A percentile compares a stretch with the other conserved stretches of the same genome.
Evolutionary conservation across 2,113 vertebrate genomes (phyloP).

Genomic region (Takifugu flavidus): DNA sequence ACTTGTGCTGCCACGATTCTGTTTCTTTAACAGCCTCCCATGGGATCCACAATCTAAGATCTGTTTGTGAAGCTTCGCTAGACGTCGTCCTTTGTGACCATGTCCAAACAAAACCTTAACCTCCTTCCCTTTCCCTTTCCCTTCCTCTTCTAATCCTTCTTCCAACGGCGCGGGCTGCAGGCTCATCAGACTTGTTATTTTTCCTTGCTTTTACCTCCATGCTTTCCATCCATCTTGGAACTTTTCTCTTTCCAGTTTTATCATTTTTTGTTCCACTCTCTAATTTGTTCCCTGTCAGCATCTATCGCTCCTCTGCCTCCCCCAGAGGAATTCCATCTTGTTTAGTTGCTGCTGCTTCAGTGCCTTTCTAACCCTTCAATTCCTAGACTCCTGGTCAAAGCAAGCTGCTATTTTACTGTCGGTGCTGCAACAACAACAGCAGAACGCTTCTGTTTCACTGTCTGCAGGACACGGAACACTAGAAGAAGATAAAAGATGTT

Average conservation of each 20-base stretch:
- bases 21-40: slow-evolving; percentile 26
- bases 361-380: slow-evolving; percentile 18
- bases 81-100: slow-evolving; percentile 10
- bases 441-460: too few species aligned
- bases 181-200: not conserved
- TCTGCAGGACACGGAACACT: too few species aligned
- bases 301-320: slow-evolving; percentile 4
- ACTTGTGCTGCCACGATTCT: not conserved
- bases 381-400: slow-evolving; percentile 11
- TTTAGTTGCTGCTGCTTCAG: slow-evolving; percentile 27
- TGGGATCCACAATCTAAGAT: slow-evolving; percentile 5
- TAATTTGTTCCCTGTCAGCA: slow-evolving; percentile 1
- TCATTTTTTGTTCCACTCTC: not conserved
- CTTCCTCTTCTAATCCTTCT: too few species aligned
- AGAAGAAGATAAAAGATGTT: too few species aligned
- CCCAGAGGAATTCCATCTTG: slow-evolving; percentile 13
- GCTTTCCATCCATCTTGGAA: not conserved
- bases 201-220: not conserved
- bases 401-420: slow-evolving; percentile 29
- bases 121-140: not conserved
- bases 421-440: not conserved
- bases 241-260: not conserved
- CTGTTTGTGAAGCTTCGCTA: slow-evolving; percentile 10
- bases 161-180: not conserved
- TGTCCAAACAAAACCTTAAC: slow-evolving; percentile 15